Percentiles rank a stretch among this genome's conserved stretches.
Evolutionary conservation across 2,797 vertebrate species (phyloP).

Genomic region (Pelodytes ibericus): DNA sequence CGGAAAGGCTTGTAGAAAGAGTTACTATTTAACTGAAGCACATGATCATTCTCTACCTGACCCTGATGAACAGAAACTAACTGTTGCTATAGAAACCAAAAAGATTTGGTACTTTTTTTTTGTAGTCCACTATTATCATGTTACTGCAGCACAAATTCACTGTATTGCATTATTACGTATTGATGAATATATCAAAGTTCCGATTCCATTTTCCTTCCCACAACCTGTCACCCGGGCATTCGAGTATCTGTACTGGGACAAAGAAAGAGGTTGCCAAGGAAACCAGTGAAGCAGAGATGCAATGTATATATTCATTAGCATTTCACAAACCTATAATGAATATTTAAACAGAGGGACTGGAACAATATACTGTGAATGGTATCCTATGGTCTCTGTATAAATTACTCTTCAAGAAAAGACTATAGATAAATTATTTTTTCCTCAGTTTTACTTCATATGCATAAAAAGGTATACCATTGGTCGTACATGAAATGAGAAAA

Average conservation of each 20-base stretch:
- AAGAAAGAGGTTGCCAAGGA: conserved; percentile 72
- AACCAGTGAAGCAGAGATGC: conserved; percentile 39
- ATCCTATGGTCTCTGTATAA: background rate
- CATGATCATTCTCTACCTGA: conserved; percentile 16
- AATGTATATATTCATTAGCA: conserved; percentile 68
- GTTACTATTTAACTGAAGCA: conserved; percentile 26
- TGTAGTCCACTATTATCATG: conserved; percentile 57
- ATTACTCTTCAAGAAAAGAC: background rate
- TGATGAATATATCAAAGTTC: conserved; percentile 55
- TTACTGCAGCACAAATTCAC: conserved; percentile 61
- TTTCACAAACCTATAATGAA: conserved; percentile 67
- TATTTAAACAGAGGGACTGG: conserved; percentile 45
- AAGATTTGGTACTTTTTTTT: conserved; percentile 52
- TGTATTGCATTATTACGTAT: conserved; percentile 62
- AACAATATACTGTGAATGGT: background rate
- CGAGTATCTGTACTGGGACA: conserved; percentile 63
- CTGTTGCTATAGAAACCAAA: conserved; percentile 75
- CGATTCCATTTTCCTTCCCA: conserved; percentile 5
- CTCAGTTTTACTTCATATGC: too few species aligned
- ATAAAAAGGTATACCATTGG: too few species aligned
- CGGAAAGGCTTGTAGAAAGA: conserved; percentile 3
- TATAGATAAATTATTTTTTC: too few species aligned
- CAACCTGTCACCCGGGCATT: background rate
- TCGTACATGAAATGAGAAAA: too few species aligned
- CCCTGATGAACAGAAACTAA: conserved; percentile 57